phyloP scores from a whole-genome alignment of 1,140 invertebrate species.

The roundworm (Caenorhabditis elegans) region WBcel235 BX284606.5:10977001-10977500 shows the following conservation, averaged over 20 bases:
- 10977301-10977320: no score
- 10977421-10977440: not conserved
- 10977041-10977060: slow-evolving; percentile 44
- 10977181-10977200: slow-evolving; percentile 50
- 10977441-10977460: slow-evolving; percentile 55
- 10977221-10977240: slow-evolving; percentile 39
- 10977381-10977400: not conserved
- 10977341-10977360: no score
- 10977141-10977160: slow-evolving; percentile 56
- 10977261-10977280: slow-evolving; percentile 37
- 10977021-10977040: slow-evolving; percentile 57
- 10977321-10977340: no score
- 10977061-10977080: slow-evolving; percentile 56
- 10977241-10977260: slow-evolving; percentile 1
- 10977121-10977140: slow-evolving; percentile 50
- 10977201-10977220: slow-evolving; percentile 47
- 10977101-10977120: not conserved
- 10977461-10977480: slow-evolving; percentile 64
- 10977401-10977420: not conserved
- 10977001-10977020: slow-evolving; percentile 61
- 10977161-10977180: slow-evolving; percentile 64
- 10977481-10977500: slow-evolving; percentile 54
- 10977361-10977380: not conserved
- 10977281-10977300: not conserved
- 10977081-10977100: slow-evolving; percentile 13